Evolutionary conservation across 1,140 invertebrate species (phyloP).

Genomic region (Drosophila busckii): DNA sequence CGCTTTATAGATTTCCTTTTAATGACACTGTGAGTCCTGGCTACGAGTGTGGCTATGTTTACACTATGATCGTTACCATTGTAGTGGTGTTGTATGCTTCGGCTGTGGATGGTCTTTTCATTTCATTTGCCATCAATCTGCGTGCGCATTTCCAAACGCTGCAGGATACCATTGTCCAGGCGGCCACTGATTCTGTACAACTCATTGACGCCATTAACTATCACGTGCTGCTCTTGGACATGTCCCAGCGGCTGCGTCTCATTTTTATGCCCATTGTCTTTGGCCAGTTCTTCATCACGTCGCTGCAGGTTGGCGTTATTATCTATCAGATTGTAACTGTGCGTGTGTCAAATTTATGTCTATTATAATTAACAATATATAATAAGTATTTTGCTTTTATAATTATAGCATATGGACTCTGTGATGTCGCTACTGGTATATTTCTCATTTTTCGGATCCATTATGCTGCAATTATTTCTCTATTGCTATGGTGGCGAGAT

Average conservation of each 20-base stretch:
- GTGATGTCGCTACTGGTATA: constrained; percentile 53
- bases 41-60: constrained; percentile 54
- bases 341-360: background rate
- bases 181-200: constrained; percentile 5
- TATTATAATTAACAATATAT: background rate
- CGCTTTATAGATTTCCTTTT: constrained; percentile 50
- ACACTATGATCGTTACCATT: constrained; percentile 51
- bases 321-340: constrained; percentile 72
- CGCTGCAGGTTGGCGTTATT: constrained; percentile 69
- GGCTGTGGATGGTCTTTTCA: constrained; percentile 63
- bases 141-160: constrained; percentile 63
- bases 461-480: constrained; percentile 67
- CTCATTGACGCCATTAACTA: constrained; percentile 40
- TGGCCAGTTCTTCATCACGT: constrained; percentile 68
- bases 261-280: constrained; percentile 66
- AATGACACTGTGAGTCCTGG: constrained; percentile 49
- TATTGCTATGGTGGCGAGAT: constrained; percentile 73
- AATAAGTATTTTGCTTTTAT: background rate
- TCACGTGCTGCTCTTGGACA: constrained; percentile 40
- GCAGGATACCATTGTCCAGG: constrained; percentile 26
- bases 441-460: constrained; percentile 57
- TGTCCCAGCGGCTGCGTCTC: constrained; percentile 36
- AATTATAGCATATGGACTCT: constrained; percentile 53
- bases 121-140: constrained; percentile 65
- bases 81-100: constrained; percentile 56